Evolutionary conservation across 2,888 invertebrate species (phyloP), one percentile per base, ranked within the genome.

Genomic region (Agrypnus murinus): DNA sequence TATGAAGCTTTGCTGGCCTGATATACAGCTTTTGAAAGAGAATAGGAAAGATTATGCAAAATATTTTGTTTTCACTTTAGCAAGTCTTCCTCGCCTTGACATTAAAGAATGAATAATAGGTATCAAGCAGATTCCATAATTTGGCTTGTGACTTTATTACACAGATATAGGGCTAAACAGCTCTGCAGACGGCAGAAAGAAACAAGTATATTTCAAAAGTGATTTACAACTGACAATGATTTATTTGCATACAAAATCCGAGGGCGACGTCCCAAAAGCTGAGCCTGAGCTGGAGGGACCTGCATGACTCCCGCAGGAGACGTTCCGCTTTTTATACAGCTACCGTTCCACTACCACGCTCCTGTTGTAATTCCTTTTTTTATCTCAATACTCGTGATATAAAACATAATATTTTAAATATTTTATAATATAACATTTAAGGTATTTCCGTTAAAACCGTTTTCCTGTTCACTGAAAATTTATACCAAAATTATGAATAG

Each of bases 211-310:
- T 74, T 74, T 74, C 73, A 73, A 76, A 79, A 78, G 78, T 81
- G 81, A 81, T 81, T 81, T 81, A 81, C 79, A 79, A 77, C 80
- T 76, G 81, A 80, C 80, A 78, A 79, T 81, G 81, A 81, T 81
- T 81, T 81, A 81, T 81, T 79, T 79, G 77, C 80, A 80, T 80
- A 77, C 75, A 78, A 75, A 80, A 76, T 77, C 70, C 74, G 74
- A 75, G 75, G 76, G 76, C 76, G 76, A 77, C 74, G 77, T 77
- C 75, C 77, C 77, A 74, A 71, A 75, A 73, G 71, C 76, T 65
- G 70, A 69, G 73, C 68, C 73, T 63, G 72, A 67, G 69, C 69
- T 69, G 73, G 57, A 58, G 74, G 74, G 76, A 77, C 75, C 75
- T 69, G 72, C 69, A 71, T 50, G 72, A 62, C 64, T 77, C 77